phyloP scores from a whole-genome alignment of 2,797 vertebrate species.

The Acrocephalus scirpaceus region DNA sequence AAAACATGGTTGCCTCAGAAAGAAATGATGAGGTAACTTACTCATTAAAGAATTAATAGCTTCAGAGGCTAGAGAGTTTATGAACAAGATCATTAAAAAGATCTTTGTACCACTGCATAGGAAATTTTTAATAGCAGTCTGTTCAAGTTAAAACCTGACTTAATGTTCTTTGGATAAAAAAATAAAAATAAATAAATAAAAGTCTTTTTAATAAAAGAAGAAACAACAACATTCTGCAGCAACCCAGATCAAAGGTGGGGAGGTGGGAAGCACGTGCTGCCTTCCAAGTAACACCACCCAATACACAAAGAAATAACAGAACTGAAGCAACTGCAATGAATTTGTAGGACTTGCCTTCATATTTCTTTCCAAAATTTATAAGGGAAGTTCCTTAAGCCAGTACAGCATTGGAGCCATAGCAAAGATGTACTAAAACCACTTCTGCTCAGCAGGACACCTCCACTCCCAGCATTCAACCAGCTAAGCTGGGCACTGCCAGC shows the following conservation, averaged over 20 bases:
- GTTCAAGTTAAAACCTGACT: neutral
- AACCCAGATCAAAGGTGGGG: fast-evolving
- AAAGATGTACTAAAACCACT: neutral
- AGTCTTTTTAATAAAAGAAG: neutral
- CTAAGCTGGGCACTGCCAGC: neutral
- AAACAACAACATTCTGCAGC: neutral
- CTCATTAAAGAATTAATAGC: neutral
- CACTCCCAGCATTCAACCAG: neutral
- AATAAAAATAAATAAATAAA: neutral
- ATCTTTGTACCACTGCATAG: neutral
- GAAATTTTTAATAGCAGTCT: neutral
- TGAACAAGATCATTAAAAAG: neutral
- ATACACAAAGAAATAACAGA: neutral
- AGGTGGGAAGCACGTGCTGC: neutral
- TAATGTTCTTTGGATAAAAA: neutral
- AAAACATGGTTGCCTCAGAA: neutral
- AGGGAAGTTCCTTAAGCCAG: neutral
- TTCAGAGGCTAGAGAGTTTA: neutral
- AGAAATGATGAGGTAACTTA: neutral
- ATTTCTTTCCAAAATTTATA: neutral
- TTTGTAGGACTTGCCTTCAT: neutral
- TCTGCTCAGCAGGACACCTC: neutral
- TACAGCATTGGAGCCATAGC: neutral
- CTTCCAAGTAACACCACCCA: neutral
- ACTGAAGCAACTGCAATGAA: neutral